Evolutionary conservation across 2,113 vertebrate species (phyloP), one percentile per base, ranked within the genome.

Genomic region (Amphiprion percula): DNA sequence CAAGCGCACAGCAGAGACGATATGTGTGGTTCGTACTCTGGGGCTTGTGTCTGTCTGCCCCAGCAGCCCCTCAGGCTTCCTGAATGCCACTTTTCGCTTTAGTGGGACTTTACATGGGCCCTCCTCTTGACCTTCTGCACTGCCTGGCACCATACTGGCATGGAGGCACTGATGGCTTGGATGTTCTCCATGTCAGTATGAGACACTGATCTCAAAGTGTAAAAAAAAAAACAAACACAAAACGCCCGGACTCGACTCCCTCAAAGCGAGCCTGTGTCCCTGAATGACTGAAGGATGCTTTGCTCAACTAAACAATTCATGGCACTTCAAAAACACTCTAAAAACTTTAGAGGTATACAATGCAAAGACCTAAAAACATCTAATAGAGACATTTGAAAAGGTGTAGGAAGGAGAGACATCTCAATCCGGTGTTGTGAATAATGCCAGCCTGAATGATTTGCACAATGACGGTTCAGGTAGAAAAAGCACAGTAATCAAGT

Each of bases 11-110:
- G 39, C 41, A 53, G 47, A 80, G 49, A 84, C 17, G 1, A 66
- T 54, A 39, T 66, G 56, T 79, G 52, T 68, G 59, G 50, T 67
- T 74, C 68, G 46, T 59, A 26, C 50, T 46, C 47, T 21, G 49
- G 59, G 73, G 73, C 16, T 61, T 28, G 33, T 39, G 2, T 52
- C 41, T 30, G 19, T 64, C 16, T 46, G 17, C 50, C 52, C 41
- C 54, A 9, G 41, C 30, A 33, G 28, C 33, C 41, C 5, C 26
- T 53, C 53, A 21, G 39, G 30, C 82, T 26, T 52, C 50, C 17
- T 82, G n/a, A 83, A 93, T 93, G 94, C 94, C 94, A 95, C 94
- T 96, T 95, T 73, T 96, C 92, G 94, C 91, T 77, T 69, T 92
- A 94, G 95, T 92, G 93, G 94, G 94, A 85, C 93, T 95, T 95